A percentile compares a stretch with the other conserved stretches of the same genome.
Conservation (phyloP, 2,113 vertebrate species). For the Ptilorrhoa leucosticta region DNA sequence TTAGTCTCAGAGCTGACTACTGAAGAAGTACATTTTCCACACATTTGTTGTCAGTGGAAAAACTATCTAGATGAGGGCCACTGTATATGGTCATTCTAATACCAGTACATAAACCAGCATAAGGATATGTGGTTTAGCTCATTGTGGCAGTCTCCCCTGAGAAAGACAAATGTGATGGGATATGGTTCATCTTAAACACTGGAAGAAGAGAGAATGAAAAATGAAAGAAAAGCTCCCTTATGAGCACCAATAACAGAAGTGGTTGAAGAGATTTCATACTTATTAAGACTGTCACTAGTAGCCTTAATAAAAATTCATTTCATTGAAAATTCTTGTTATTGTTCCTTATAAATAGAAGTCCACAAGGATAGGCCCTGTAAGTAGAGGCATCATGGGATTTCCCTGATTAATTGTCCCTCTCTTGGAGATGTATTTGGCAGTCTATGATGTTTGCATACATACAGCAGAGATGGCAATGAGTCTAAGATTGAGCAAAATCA, state of each 20-base stretch:
- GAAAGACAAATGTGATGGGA: background rate
- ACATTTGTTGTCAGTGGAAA: background rate
- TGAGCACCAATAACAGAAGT: background rate
- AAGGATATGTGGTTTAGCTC: background rate
- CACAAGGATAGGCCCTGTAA: background rate
- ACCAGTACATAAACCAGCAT: background rate
- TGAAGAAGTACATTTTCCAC: background rate
- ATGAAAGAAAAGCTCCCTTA: background rate
- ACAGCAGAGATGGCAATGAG: background rate
- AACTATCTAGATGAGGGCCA: background rate
- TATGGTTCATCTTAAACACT: background rate
- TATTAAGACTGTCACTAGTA: background rate
- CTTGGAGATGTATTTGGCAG: background rate
- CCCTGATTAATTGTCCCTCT: background rate
- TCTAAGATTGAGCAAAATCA: background rate
- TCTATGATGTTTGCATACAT: background rate
- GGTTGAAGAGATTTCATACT: background rate
- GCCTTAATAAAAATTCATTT: background rate
- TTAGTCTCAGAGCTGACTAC: background rate
- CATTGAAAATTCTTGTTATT: background rate
- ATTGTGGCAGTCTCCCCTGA: background rate
- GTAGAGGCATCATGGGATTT: background rate
- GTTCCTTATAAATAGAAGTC: background rate
- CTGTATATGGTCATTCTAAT: background rate
- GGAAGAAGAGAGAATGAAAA: background rate